Conservation (phyloP, 1,140 invertebrate genomes). For the Drosophila ironensis region DNA sequence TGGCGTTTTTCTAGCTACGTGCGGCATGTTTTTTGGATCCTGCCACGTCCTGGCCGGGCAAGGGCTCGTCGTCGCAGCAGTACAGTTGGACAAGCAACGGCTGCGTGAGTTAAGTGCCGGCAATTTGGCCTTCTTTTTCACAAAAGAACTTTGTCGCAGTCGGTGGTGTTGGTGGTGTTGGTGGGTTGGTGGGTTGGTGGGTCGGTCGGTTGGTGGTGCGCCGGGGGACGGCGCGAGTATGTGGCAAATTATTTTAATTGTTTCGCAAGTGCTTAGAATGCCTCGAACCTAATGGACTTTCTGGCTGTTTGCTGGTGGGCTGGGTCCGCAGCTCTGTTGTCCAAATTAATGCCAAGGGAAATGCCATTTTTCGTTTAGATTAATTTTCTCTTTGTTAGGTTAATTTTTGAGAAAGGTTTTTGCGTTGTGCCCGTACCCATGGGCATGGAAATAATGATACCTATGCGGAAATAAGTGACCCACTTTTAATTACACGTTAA, state of each 20-base stretch:
- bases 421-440: constrained; percentile 1
- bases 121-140: constrained; percentile 61
- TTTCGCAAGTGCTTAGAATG: constrained; percentile 74
- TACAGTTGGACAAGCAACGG: constrained; percentile 68
- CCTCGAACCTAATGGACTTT: constrained; percentile 69
- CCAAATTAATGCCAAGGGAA: constrained; percentile 71
- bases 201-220: constrained; percentile 23
- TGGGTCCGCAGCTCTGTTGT: constrained; percentile 41
- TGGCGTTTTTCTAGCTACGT: constrained; percentile 40
- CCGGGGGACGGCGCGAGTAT: constrained; percentile 58
- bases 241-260: constrained; percentile 79
- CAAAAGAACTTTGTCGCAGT: constrained; percentile 31
- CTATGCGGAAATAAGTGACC: neutral
- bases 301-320: constrained; percentile 21
- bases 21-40: constrained; percentile 23
- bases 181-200: neutral
- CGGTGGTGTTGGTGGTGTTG: neutral
- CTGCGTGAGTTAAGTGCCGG: constrained; percentile 60
- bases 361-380: constrained; percentile 63
- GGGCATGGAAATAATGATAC: neutral
- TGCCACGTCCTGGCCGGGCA: constrained; percentile 22
- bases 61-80: constrained; percentile 30
- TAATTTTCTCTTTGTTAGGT: constrained; percentile 68
- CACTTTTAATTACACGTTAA: neutral
- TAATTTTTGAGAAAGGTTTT: constrained; percentile 70